Conservation (phyloP, 1,140 invertebrate genomes). For the Patella vulgata region DNA sequence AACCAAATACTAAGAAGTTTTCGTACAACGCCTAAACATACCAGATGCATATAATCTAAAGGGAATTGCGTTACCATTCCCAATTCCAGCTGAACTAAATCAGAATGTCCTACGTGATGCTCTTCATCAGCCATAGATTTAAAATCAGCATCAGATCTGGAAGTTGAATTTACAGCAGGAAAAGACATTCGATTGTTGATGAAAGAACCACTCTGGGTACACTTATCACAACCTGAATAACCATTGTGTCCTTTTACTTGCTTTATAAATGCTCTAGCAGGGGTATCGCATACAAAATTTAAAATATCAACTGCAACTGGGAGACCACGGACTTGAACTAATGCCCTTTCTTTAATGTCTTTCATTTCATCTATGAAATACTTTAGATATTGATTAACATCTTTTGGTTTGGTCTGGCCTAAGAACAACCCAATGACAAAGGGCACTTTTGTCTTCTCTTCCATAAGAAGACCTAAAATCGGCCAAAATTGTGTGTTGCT, state of each 20-base stretch:
- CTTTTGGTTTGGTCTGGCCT: conserved; percentile 14
- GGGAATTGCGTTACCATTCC: background rate
- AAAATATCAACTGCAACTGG: background rate
- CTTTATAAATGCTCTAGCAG: background rate
- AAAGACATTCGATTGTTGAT: too few relatives aligned
- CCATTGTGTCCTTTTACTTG: background rate
- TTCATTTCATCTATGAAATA: conserved; percentile 13
- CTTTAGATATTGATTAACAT: conserved; percentile 3
- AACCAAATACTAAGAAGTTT: too few relatives aligned
- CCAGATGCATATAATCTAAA: conserved; percentile 21
- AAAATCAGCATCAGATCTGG: too few relatives aligned
- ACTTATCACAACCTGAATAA: background rate
- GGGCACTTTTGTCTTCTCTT: background rate
- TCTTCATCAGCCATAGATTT: too few relatives aligned
- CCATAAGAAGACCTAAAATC: conserved; percentile 1
- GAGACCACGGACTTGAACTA: background rate
- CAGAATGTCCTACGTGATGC: too few relatives aligned
- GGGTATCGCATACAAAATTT: conserved; percentile 4
- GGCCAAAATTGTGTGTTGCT: conserved; percentile 18
- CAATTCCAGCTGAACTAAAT: background rate
- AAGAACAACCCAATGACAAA: conserved; percentile 18
- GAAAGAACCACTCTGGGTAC: background rate
- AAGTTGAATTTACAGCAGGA: too few relatives aligned
- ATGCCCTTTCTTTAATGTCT: conserved; percentile 1
- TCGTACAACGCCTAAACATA: too few relatives aligned